Evolutionary conservation across 2,888 invertebrate species (phyloP).

Genomic region (Drosophila rellima): DNA sequence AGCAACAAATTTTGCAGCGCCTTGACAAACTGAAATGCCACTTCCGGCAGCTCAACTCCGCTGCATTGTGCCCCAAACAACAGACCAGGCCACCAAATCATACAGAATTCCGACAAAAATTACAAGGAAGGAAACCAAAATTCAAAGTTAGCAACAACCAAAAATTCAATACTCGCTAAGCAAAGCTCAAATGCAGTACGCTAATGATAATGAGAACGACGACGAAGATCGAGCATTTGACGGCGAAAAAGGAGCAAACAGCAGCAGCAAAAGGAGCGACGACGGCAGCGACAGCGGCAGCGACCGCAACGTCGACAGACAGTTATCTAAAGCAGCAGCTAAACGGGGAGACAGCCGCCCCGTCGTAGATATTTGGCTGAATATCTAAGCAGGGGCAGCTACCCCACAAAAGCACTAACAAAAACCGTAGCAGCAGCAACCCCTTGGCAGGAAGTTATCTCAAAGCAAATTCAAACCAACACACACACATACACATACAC

Average conservation of each 20-base stretch:
- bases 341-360: slow-evolving; percentile 59
- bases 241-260: slow-evolving; percentile 59
- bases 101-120: slow-evolving; percentile 65
- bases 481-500: slow-evolving; percentile 34
- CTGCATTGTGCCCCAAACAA: slow-evolving; percentile 60
- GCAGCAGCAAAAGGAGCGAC: slow-evolving; percentile 41
- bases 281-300: slow-evolving; percentile 34
- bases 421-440: slow-evolving; percentile 36
- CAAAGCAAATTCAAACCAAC: slow-evolving; percentile 33
- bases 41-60: slow-evolving; percentile 28
- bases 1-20: slow-evolving; percentile 37
- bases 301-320: slow-evolving; percentile 34
- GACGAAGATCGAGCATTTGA: slow-evolving; percentile 73
- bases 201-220: slow-evolving; percentile 54
- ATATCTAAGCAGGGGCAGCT: slow-evolving; percentile 77
- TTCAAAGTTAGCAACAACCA: slow-evolving; percentile 55
- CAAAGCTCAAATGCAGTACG: slow-evolving; percentile 41
- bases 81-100: slow-evolving; percentile 67
- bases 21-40: slow-evolving; percentile 48
- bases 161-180: slow-evolving; percentile 42
- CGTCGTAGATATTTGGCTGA: slow-evolving; percentile 71
- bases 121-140: slow-evolving; percentile 78
- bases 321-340: slow-evolving; percentile 70
- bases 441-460: slow-evolving; percentile 67
- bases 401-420: slow-evolving; percentile 43